Percentiles rank a stretch among this genome's conserved stretches.
These are phyloP conservation scores for Mythimna ferrago DNA, from an alignment of 2,888 invertebrate species.

Conservation along the genomic window DNA sequence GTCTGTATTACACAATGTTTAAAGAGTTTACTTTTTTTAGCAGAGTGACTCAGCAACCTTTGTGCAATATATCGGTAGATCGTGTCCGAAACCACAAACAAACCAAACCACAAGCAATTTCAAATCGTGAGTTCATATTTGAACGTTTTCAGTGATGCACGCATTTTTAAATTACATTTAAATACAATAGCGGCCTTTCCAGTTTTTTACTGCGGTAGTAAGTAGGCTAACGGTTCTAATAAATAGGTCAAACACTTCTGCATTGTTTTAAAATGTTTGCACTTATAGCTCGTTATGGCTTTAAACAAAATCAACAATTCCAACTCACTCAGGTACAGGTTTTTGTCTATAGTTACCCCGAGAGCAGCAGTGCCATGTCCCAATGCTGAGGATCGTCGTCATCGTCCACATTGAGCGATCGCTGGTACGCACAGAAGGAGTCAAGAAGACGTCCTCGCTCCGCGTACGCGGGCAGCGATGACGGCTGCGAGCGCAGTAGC, in stretches of 20 bases:
- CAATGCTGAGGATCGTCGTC: constrained; percentile 94
- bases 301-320: neutral
- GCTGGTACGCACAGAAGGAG: constrained; percentile 94
- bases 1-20: constrained; percentile 20
- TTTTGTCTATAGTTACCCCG: constrained; percentile 89
- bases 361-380: constrained; percentile 95
- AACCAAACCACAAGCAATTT: constrained; percentile 34
- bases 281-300: constrained; percentile 4
- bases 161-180: constrained; percentile 39
- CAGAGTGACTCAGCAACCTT: constrained; percentile 38
- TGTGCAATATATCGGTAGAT: constrained; percentile 20
- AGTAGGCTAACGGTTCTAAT: constrained; percentile 32
- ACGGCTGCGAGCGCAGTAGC: constrained; percentile 92
- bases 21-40: neutral
- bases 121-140: constrained; percentile 44
- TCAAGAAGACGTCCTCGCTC: constrained; percentile 93
- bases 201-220: constrained; percentile 16
- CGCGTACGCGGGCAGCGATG: constrained; percentile 91
- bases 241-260: constrained; percentile 13
- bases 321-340: constrained; percentile 12
- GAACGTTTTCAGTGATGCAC: constrained; percentile 49
- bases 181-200: constrained; percentile 42
- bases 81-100: constrained; percentile 20
- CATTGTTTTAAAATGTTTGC: neutral
- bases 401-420: constrained; percentile 91